Conservation (phyloP, 2,797 vertebrate species). For the Propithecus perrieri region DNA sequence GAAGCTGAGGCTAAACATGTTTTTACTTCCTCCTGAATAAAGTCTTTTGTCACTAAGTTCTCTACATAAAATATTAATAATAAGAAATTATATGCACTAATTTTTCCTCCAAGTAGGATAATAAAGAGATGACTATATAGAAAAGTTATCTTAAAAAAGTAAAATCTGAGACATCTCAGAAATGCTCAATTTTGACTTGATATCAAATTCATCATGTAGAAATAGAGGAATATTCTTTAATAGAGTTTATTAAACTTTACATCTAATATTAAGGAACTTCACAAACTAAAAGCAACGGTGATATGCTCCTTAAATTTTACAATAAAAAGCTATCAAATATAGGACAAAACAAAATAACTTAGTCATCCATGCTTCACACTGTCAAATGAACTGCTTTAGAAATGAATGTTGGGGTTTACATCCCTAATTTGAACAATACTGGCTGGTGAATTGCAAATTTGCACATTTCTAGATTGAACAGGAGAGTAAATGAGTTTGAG, state of each 20-base stretch:
- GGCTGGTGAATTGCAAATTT: background rate
- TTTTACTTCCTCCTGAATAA: background rate
- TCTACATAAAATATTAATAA: background rate
- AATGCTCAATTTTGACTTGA: background rate
- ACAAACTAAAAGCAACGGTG: background rate
- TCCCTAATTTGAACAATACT: background rate
- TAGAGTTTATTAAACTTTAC: background rate
- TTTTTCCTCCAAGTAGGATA: background rate
- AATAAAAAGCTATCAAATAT: background rate
- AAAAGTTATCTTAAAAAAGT: background rate
- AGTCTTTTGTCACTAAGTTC: background rate
- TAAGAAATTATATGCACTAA: background rate
- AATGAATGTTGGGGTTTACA: background rate
- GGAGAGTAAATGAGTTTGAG: conserved; percentile 29
- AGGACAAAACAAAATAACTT: background rate
- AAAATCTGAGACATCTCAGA: background rate
- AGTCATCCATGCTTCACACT: background rate
- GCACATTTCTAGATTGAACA: background rate
- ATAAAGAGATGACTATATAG: background rate
- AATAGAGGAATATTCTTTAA: background rate
- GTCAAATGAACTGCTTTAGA: background rate
- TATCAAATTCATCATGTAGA: background rate
- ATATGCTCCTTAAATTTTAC: background rate
- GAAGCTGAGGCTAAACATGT: background rate
- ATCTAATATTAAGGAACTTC: background rate